Percentiles rank a stretch among this genome's conserved stretches.
These are phyloP conservation scores for Scolopax bukidnonensis DNA, from an alignment of 2,797 vertebrate species.

Conservation along the genomic window DNA sequence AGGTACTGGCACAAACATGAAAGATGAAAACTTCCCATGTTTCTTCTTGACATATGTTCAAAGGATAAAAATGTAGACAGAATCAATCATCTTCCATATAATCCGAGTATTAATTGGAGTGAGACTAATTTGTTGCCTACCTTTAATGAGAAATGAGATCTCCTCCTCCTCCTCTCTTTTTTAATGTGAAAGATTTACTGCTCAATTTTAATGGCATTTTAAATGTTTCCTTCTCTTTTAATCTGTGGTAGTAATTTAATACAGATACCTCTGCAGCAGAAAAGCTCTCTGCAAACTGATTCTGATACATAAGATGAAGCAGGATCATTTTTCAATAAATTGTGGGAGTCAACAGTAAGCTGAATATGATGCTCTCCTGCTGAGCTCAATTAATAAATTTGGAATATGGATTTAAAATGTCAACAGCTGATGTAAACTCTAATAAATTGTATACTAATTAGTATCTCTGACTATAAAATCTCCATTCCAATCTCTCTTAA, in stretches of 20 bases:
- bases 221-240: conserved; percentile 58
- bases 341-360: background rate
- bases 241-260: conserved; percentile 32
- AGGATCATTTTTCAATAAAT: conserved; percentile 12
- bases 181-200: conserved; percentile 44
- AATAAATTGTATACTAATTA: conserved; percentile 29
- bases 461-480: conserved; percentile 1
- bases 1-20: background rate
- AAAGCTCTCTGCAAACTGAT: background rate
- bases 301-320: background rate
- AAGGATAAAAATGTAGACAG: conserved; percentile 40
- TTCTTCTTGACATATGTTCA: conserved; percentile 11
- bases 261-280: background rate
- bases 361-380: background rate
- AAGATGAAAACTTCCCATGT: background rate
- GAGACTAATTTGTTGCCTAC: conserved; percentile 59
- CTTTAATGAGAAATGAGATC: background rate
- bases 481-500: background rate
- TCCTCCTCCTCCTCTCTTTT: conserved; percentile 20
- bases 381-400: conserved; percentile 38
- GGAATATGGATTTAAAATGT: conserved; percentile 12
- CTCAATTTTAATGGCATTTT: conserved; percentile 59
- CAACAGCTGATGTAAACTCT: background rate
- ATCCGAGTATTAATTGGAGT: conserved; percentile 55
- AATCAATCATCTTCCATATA: conserved; percentile 24